Evolutionary conservation across 1,140 invertebrate species (phyloP).

Genomic region (Diachasma alloeum): DNA sequence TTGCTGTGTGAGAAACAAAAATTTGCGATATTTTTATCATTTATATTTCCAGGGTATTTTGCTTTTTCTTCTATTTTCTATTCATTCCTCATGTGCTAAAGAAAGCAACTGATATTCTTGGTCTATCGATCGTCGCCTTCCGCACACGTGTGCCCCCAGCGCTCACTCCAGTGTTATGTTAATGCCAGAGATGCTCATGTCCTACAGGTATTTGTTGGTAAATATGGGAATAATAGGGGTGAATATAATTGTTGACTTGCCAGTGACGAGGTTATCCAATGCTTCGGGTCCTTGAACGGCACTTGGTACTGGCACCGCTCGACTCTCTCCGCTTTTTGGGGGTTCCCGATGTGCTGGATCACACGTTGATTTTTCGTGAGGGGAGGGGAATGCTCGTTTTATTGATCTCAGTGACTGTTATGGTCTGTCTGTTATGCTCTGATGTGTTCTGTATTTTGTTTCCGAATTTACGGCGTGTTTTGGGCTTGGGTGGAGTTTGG

Average conservation of each 20-base stretch:
- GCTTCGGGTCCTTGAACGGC: conserved; percentile 20
- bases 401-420: background rate
- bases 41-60: background rate
- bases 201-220: background rate
- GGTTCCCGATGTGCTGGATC: background rate
- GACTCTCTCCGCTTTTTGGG: too few species aligned
- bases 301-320: conserved; percentile 27
- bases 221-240: background rate
- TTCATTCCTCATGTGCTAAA: background rate
- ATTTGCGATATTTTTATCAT: background rate
- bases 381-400: background rate
- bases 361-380: background rate
- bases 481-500: background rate
- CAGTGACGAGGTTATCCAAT: conserved; percentile 34
- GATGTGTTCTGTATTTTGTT: background rate
- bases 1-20: too few species aligned
- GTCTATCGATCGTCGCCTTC: conserved; percentile 22
- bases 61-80: background rate
- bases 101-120: conserved; percentile 4
- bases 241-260: conserved; percentile 26
- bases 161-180: background rate
- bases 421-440: background rate
- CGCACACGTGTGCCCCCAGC: conserved; percentile 24
- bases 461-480: background rate
- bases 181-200: too few species aligned